Percentiles rank a stretch among this genome's conserved stretches.
phyloP scores from a whole-genome alignment of 2,888 invertebrate genomes.

The Labia minor region DNA sequence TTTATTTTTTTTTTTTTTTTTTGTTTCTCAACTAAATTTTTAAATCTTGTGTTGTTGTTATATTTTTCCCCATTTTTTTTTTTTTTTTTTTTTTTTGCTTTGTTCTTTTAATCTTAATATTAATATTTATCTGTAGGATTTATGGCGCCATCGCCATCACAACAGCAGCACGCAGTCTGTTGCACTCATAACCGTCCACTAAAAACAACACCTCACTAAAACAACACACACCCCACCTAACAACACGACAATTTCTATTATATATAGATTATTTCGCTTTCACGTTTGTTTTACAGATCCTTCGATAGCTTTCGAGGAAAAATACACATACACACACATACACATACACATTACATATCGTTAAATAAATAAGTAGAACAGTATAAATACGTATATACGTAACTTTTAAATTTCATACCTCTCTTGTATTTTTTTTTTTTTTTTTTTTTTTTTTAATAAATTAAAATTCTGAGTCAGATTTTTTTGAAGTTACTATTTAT shows the following conservation, averaged over 20 bases:
- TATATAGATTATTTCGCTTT: background rate
- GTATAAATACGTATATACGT: background rate
- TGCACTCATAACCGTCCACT: no score
- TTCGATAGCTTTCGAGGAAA: background rate
- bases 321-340: no score
- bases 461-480: background rate
- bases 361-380: background rate
- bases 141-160: background rate
- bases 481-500: no score
- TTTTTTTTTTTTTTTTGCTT: background rate
- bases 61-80: no score
- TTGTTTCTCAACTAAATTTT: no score
- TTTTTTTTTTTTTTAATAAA: background rate
- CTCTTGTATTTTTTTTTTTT: background rate
- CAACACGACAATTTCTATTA: background rate
- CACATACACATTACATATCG: background rate
- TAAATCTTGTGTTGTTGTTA: no score
- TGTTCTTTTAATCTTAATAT: no score
- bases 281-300: no score
- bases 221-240: background rate
- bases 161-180: background rate
- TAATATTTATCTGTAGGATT: slow-evolving; percentile 1
- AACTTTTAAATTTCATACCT: background rate
- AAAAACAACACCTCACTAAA: background rate
- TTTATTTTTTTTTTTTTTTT: no score